phyloP scores from a whole-genome alignment of 2,113 vertebrate genomes.

The Lanius ludovicianus region DNA sequence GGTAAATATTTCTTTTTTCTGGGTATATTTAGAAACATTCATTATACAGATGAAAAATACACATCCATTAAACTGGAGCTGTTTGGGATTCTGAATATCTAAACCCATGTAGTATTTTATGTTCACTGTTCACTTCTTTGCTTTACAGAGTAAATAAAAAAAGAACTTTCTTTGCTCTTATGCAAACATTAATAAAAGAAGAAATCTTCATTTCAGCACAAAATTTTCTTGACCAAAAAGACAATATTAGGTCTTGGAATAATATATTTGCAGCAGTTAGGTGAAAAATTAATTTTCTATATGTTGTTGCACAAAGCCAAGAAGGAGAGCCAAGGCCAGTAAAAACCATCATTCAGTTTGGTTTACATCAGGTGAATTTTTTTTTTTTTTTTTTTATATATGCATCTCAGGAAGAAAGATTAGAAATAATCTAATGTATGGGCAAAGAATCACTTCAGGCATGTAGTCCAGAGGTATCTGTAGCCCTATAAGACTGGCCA shows the following conservation, averaged over 20 bases:
- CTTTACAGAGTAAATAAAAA: slow-evolving; percentile 8
- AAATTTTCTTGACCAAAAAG: background rate
- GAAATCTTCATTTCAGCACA: background rate
- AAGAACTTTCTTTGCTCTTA: background rate
- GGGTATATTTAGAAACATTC: slow-evolving; percentile 12
- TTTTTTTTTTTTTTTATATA: background rate
- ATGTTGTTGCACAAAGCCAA: background rate
- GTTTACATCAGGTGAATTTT: background rate
- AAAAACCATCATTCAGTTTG: background rate
- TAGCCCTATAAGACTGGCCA: background rate
- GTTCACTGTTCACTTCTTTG: background rate
- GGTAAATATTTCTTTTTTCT: slow-evolving; percentile 5
- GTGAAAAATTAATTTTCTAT: background rate
- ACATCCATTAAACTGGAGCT: background rate
- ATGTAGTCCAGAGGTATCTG: background rate
- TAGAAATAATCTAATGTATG: background rate
- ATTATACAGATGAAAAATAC: background rate
- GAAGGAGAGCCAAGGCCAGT: background rate
- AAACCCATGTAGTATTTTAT: background rate
- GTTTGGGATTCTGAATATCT: background rate
- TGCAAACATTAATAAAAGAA: slow-evolving; percentile 3
- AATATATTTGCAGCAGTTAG: background rate
- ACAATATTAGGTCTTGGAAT: background rate
- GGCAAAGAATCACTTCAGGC: background rate
- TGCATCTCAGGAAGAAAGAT: background rate